These are phyloP conservation scores for Penaeus monodon DNA, from an alignment of 2,888 invertebrate species.

Conservation along the genomic window DNA sequence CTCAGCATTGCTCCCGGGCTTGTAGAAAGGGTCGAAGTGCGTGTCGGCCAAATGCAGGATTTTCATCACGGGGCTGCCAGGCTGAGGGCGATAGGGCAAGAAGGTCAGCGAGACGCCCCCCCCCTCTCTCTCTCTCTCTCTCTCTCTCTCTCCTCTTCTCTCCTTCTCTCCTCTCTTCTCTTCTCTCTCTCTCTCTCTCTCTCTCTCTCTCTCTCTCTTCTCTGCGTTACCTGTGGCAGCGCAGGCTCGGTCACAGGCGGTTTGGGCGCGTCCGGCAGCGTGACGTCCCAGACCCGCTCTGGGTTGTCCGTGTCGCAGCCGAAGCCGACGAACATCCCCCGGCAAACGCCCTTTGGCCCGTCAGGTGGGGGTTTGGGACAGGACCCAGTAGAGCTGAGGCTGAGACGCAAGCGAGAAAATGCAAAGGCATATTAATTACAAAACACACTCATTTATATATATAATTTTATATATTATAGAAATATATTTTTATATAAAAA, in stretches of 20 bases:
- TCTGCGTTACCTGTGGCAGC: slow-evolving; percentile 75
- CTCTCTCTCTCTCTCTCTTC: slow-evolving; percentile 22
- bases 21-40: slow-evolving; percentile 70
- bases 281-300: slow-evolving; percentile 90
- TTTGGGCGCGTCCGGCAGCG: slow-evolving; percentile 89
- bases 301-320: slow-evolving; percentile 92
- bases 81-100: neutral
- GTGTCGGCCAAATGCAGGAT: slow-evolving; percentile 71
- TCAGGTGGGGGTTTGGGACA: slow-evolving; percentile 71
- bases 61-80: slow-evolving; percentile 63
- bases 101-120: neutral
- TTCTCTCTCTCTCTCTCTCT: slow-evolving; percentile 12
- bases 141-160: slow-evolving; percentile 26
- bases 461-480: no score
- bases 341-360: slow-evolving; percentile 91
- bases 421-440: no score
- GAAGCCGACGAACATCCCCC: slow-evolving; percentile 90
- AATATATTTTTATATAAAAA: neutral
- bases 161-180: slow-evolving; percentile 23
- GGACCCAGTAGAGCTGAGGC: slow-evolving; percentile 44
- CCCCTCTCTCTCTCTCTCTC: neutral
- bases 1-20: slow-evolving; percentile 68
- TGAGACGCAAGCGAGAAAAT: neutral
- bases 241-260: slow-evolving; percentile 77
- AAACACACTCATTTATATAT: no score